Base-by-base conservation (phyloP, 1,140 invertebrate genomes). In the Gryllus bimaculatus region DNA sequence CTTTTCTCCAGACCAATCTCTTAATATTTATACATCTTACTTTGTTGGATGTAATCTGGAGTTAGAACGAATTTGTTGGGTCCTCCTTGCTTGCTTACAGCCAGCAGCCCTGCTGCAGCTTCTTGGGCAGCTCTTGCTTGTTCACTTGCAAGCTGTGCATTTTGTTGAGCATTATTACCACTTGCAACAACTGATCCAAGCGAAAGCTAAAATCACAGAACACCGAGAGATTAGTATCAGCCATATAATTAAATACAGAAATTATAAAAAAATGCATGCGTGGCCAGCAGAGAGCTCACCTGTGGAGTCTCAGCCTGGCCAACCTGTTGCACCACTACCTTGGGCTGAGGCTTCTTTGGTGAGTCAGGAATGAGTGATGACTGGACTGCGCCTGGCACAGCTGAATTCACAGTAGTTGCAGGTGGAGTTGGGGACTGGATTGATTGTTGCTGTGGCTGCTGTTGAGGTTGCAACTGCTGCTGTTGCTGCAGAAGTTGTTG, bases 31-130 rank as follows among this genome's bases (percentile, higher is more conserved):
- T 39, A 39, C 26, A 39, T 39, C 90, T 90, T 89, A 94, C 92
- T 94, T 88, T 96, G 93, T 84, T 95, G 94, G 84, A 95, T 95
- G 82, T 95, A 95, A 85, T 95, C 94, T 66, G 93, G 93, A 8
- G 95, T 96, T 8, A 96, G 86, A 81, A 95, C 91, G 86, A 95
- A 96, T 86, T 94, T 93, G 84, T 92, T 92, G 80, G 54, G 15
- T 13, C 47, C 20, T 20, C 21, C 20, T 26, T 78, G 48, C 48
- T 78, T 54, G 48, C 48, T 78, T 20, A 49, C 73, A 18, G 78
- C 73, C 48, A 74, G n/a, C 8, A 74, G 15, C 18, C 54, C 54
- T 66, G 54, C 48, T 20, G 49, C 73, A 21, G 49, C 20, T 78
- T 78, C 54, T 13, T 66, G 54, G 48, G 78, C 78, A 78, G 78